A percentile compares a stretch with the other conserved stretches of the same genome.
phyloP scores from a whole-genome alignment of 37 sponge, comb jelly and placozoan genomes.

The Axinella damicornis region DNA sequence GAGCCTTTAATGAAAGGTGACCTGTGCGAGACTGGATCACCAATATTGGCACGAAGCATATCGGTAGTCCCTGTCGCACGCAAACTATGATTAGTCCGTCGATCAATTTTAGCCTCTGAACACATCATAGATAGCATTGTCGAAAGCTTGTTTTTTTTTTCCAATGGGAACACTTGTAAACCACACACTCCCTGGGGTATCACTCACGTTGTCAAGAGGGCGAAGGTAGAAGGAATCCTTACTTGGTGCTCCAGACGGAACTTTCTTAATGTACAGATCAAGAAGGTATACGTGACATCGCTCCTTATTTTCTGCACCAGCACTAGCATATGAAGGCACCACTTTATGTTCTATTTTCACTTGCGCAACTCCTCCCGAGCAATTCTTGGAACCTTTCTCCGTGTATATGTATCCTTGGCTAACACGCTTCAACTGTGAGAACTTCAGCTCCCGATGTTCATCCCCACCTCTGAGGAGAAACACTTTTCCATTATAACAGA shows the following conservation, averaged over 20 bases:
- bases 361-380: not conserved
- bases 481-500: slow-evolving; percentile 36
- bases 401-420: not conserved
- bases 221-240: no score
- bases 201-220: no score
- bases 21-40: no score
- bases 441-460: slow-evolving; percentile 16
- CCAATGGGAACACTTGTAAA: no score
- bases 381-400: slow-evolving; percentile 46
- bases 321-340: not conserved
- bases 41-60: no score
- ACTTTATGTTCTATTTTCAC: slow-evolving; percentile 2
- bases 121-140: no score
- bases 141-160: no score
- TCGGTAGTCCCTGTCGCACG: no score
- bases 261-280: slow-evolving; percentile 7
- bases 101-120: no score
- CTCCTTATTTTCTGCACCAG: not conserved
- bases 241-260: not conserved
- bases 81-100: no score
- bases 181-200: no score
- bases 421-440: slow-evolving; percentile 2
- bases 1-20: no score
- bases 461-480: slow-evolving; percentile 21
- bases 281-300: slow-evolving; percentile 16